Conservation (phyloP, 2,113 vertebrate genomes). For the Chiloscyllium plagiosum region DNA sequence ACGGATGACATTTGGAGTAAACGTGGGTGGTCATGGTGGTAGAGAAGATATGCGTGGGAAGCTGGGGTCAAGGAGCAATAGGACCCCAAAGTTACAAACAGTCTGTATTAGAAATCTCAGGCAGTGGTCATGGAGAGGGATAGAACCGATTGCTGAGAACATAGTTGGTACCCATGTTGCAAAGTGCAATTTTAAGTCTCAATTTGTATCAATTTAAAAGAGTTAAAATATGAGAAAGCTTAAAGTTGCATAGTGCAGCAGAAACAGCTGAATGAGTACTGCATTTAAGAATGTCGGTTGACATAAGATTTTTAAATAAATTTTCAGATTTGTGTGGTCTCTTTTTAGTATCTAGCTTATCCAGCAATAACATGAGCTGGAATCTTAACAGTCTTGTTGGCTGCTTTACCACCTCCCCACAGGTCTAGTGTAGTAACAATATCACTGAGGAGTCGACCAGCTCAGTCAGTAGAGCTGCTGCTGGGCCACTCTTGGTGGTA, state of each 20-base stretch:
- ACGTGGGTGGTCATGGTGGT: background rate
- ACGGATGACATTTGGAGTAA: too few species aligned
- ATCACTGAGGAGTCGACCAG: too few species aligned
- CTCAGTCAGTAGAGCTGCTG: too few species aligned
- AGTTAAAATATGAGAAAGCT: background rate
- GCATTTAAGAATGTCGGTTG: constrained; percentile 14
- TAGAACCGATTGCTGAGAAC: background rate
- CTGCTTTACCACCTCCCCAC: too few species aligned
- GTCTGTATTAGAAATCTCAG: background rate
- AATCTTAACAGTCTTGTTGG: too few species aligned
- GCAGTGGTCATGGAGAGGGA: background rate
- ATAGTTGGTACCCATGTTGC: background rate
- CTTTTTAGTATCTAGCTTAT: too few species aligned
- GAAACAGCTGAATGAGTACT: background rate
- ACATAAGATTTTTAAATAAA: background rate
- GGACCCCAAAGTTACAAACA: background rate
- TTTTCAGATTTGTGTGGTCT: too few species aligned
- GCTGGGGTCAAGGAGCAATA: background rate
- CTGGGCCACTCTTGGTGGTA: too few species aligned
- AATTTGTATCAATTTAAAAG: background rate
- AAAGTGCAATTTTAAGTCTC: background rate
- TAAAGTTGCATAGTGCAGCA: background rate
- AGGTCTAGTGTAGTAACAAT: too few species aligned
- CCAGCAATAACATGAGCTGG: too few species aligned
- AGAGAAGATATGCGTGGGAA: background rate